Conservation (phyloP, 2,113 vertebrate species). For the Phylloscopus trochiloides region DNA sequence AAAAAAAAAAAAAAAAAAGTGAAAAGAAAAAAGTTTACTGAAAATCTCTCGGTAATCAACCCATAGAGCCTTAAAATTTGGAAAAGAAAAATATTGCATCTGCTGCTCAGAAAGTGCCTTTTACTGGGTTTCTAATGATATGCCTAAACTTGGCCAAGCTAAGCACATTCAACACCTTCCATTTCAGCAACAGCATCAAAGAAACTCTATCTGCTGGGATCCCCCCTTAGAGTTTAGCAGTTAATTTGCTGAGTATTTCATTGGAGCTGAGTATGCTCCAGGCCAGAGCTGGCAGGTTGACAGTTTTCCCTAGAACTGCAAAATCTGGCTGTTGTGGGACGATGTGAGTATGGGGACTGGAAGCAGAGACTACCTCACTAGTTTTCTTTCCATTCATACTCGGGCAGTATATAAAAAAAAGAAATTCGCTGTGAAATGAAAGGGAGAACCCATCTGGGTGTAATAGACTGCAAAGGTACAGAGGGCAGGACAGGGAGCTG, state of each 20-base stretch:
- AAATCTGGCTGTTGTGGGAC: not conserved
- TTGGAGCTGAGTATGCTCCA: not conserved
- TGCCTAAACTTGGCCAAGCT: not conserved
- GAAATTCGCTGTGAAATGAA: not conserved
- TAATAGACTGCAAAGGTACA: not conserved
- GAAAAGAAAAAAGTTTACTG: rapidly evolving
- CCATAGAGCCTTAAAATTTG: not conserved
- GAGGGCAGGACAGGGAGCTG: not conserved
- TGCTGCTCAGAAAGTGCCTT: not conserved
- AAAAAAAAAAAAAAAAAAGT: too few species aligned
- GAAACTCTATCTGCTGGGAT: not conserved
- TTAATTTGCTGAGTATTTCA: not conserved
- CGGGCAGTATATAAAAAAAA: not conserved
- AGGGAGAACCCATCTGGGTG: not conserved
- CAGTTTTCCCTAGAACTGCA: not conserved
- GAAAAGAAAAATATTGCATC: not conserved
- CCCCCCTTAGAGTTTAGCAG: not conserved
- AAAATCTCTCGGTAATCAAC: not conserved
- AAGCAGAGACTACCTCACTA: not conserved
- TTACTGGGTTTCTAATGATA: not conserved
- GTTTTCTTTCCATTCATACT: not conserved
- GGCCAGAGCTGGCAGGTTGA: not conserved
- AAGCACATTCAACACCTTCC: not conserved
- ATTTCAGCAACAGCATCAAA: not conserved
- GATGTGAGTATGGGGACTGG: not conserved